Conservation (phyloP, 2,113 vertebrate genomes). For the Ceyx melanurus region DNA sequence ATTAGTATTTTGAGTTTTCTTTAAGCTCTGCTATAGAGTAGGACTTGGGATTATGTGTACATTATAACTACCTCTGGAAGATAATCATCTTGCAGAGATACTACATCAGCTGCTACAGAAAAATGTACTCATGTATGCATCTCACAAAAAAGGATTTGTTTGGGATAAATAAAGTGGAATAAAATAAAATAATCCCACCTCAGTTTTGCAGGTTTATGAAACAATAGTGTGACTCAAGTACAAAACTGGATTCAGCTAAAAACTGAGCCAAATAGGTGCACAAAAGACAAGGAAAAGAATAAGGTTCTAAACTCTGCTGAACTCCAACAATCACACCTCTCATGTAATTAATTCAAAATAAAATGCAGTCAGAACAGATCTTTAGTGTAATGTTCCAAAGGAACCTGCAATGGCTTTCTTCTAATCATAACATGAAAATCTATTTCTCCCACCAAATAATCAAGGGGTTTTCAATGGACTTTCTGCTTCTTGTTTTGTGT, state of each 20-base stretch:
- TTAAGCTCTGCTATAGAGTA: background rate
- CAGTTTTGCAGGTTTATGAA: background rate
- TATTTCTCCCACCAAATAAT: background rate
- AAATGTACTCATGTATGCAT: background rate
- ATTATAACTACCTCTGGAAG: background rate
- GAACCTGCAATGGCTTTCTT: background rate
- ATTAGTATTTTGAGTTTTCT: background rate
- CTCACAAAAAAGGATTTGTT: background rate
- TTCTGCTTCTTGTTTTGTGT: background rate
- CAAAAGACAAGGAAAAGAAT: background rate
- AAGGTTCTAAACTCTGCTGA: background rate
- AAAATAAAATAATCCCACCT: background rate
- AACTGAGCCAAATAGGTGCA: background rate
- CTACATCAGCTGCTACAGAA: background rate
- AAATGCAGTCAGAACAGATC: background rate
- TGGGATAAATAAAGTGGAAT: background rate
- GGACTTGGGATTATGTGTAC: background rate
- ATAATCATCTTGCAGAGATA: background rate
- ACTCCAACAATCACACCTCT: background rate
- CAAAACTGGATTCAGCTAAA: background rate
- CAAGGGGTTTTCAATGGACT: background rate
- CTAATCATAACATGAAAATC: background rate
- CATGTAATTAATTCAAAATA: background rate
- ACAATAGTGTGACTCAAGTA: background rate
- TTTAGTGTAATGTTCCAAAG: background rate